Percentiles rank a stretch among this genome's conserved stretches.
phyloP scores from a whole-genome alignment of 2,113 vertebrate species.

The Plecturocebus donacophilus region DNA sequence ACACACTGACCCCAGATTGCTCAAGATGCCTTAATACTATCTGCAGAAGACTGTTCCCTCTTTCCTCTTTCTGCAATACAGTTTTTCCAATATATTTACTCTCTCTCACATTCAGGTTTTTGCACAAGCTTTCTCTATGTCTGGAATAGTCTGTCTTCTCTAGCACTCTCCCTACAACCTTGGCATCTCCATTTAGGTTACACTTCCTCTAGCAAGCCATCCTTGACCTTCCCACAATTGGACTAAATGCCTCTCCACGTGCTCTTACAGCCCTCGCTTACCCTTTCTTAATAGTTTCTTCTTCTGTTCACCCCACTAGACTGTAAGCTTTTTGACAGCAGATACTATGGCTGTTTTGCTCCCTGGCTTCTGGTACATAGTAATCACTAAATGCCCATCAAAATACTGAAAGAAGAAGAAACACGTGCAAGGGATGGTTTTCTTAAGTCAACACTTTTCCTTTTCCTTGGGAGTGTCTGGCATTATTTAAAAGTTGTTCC shows the following conservation, averaged over 20 bases:
- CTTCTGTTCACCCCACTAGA: not conserved
- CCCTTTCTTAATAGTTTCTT: not conserved
- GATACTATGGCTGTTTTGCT: not conserved
- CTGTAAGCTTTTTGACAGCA: not conserved
- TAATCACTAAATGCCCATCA: not conserved
- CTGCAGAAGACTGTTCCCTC: not conserved
- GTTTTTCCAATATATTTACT: not conserved
- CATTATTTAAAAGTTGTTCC: constrained; percentile 29
- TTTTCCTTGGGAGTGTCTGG: constrained; percentile 23
- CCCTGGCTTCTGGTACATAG: not conserved
- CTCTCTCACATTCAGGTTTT: not conserved
- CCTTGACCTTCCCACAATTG: not conserved
- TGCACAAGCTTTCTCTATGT: not conserved
- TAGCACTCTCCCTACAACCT: not conserved
- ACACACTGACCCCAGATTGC: not conserved
- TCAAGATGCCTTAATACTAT: not conserved
- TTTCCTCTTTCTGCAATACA: not conserved
- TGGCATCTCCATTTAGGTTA: not conserved
- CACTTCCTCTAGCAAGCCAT: not conserved
- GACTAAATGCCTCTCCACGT: not conserved
- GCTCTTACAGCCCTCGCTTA: too few relatives aligned
- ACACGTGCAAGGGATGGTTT: not conserved
- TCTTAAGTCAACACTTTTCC: not conserved
- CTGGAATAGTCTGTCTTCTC: not conserved
- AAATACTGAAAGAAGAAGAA: not conserved